Evolutionary conservation across 2,888 invertebrate species (phyloP), one percentile per base, ranked within the genome.

Genomic region (Steinernema carpocapsae): DNA sequence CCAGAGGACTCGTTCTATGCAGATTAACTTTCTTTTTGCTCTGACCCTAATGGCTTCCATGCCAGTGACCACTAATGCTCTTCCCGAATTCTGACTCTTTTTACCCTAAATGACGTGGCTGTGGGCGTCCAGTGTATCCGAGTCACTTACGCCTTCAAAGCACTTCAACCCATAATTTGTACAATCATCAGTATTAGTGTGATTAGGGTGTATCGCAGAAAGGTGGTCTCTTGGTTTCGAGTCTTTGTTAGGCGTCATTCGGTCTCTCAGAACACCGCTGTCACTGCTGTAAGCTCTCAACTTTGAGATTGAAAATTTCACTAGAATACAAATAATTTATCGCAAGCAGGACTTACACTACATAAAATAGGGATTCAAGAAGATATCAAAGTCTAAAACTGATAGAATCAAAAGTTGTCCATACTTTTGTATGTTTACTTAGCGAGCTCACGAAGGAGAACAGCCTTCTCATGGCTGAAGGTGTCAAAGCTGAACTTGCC

Each of bases 381-480:
- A n/a, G n/a, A 3, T 3, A 37, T 37, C 10, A 48, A 14, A 48
- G 48, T 48, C 48, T 48, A 48, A 48, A 48, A 48, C 43, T 14
- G 14, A 43, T 10, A 43, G 43, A 43, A 43, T 43, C 14, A 43
- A 7, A 43, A 43, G 43, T n/a, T n/a, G n/a, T n/a, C n/a, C n/a
- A n/a, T n/a, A n/a, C n/a, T n/a, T n/a, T n/a, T n/a, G n/a, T n/a
- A n/a, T n/a, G 17, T 52, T 24, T 52, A 52, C 52, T 52, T 52
- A 24, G 52, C 19, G 12, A 52, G 24, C 19, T 52, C 24, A 12
- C 52, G 52, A 22, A 52, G 52, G 24, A 85, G 56, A 43, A 82
- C 82, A 96, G 99, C 0, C 94, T 94, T 83, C 95, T 93, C 92
- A 89, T 99, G 97, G 0, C 93, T 92, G 89, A 99, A 99, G 0